phyloP scores from a whole-genome alignment of 2,797 vertebrate genomes.

The Cossypha caffra region DNA sequence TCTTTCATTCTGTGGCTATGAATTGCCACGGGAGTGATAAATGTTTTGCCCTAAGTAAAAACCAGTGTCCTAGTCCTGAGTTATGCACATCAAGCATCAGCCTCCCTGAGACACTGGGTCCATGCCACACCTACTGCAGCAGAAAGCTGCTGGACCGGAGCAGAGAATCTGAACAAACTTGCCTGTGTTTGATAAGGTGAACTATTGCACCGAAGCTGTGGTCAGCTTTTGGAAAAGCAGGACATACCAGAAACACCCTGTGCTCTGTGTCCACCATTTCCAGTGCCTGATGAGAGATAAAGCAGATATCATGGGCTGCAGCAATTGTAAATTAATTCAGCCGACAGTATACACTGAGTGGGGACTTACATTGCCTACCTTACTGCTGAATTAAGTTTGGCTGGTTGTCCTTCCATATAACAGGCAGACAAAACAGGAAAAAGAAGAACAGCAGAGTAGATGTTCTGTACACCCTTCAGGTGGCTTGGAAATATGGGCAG shows the following conservation, averaged over 20 bases:
- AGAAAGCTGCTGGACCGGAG: not conserved
- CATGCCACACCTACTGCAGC: not conserved
- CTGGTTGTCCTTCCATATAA: not conserved
- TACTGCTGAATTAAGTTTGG: not conserved
- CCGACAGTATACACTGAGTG: fast-evolving
- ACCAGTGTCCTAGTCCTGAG: fast-evolving
- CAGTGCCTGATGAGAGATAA: not conserved
- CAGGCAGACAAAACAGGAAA: not conserved
- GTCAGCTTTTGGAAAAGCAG: not conserved
- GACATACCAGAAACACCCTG: not conserved
- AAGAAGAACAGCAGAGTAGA: not conserved
- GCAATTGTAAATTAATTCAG: not conserved
- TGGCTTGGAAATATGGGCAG: not conserved
- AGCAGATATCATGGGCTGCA: not conserved
- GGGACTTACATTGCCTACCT: not conserved
- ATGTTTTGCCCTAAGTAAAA: not conserved
- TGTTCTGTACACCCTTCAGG: not conserved
- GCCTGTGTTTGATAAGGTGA: not conserved
- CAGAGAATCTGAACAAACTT: not conserved
- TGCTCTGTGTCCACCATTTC: not conserved
- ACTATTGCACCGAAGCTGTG: not conserved
- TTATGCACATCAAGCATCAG: not conserved
- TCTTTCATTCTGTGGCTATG: not conserved
- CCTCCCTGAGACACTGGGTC: fast-evolving
- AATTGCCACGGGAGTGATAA: not conserved